phyloP scores from a whole-genome alignment of 2,888 invertebrate species.

The Drosophila sordidula region DNA sequence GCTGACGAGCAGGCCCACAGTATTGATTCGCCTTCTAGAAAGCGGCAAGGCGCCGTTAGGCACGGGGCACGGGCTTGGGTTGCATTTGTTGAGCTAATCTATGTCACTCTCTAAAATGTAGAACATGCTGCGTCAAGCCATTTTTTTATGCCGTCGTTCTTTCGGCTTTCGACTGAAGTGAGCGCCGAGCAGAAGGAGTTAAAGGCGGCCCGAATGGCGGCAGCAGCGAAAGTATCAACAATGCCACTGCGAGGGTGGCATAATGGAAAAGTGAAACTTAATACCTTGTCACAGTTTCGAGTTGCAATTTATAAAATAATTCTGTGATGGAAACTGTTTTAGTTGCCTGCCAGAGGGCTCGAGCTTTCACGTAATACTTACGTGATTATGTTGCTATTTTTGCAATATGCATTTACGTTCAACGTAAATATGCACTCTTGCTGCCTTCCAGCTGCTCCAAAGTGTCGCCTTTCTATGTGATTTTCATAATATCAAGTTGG shows the following conservation, averaged over 20 bases:
- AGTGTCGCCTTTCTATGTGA: neutral
- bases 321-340: neutral
- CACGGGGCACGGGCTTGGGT: neutral
- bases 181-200: constrained; percentile 11
- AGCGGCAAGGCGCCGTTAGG: neutral
- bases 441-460: no score
- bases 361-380: no score
- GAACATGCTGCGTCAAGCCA: constrained; percentile 67
- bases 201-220: neutral
- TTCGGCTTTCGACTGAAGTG: constrained; percentile 31
- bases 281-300: neutral
- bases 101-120: constrained; percentile 45
- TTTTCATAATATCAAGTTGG: neutral
- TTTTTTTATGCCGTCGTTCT: constrained; percentile 11
- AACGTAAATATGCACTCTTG: no score
- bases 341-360: neutral
- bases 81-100: constrained; percentile 45
- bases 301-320: constrained; percentile 2
- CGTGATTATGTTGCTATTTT: no score
- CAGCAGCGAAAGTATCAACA: constrained; percentile 47
- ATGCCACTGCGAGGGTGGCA: constrained; percentile 23
- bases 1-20: constrained; percentile 4
- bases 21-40: constrained; percentile 24
- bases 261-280: neutral
- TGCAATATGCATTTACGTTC: no score